Evolutionary conservation across 2,113 vertebrate species (phyloP).

Genomic region (Crotalus horridus): DNA sequence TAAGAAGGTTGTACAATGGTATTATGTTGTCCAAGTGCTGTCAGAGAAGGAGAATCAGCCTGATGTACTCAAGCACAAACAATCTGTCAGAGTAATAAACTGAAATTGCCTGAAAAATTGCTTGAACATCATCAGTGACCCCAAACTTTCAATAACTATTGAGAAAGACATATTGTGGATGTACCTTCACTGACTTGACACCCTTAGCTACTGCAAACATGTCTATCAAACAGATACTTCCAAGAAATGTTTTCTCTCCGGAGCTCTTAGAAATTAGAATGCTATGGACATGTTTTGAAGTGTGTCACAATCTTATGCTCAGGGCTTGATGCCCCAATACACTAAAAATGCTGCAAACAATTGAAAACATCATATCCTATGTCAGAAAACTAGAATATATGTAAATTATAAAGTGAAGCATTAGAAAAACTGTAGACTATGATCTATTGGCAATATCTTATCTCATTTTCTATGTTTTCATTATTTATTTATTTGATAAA

Average conservation of each 20-base stretch:
- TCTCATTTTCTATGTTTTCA: neutral
- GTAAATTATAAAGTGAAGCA: neutral
- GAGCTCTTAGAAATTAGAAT: neutral
- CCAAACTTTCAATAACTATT: neutral
- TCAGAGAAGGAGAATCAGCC: conserved; percentile 8
- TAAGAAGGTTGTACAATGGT: neutral
- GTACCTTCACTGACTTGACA: neutral
- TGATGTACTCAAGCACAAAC: neutral
- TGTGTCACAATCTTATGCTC: neutral
- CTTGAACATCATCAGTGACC: neutral
- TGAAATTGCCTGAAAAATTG: conserved; percentile 14
- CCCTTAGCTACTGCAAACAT: neutral
- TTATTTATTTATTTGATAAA: neutral
- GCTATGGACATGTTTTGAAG: neutral
- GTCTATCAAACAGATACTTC: neutral
- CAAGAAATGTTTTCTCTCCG: neutral
- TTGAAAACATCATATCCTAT: neutral
- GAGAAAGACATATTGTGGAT: neutral
- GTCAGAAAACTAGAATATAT: neutral
- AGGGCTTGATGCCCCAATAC: neutral
- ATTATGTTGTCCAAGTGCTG: neutral
- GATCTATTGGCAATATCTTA: neutral
- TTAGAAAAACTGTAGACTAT: neutral
- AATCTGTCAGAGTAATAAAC: neutral
- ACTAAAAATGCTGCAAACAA: neutral